phyloP scores from a whole-genome alignment of 2,888 invertebrate species.

The Syrista parreyssii region DNA sequence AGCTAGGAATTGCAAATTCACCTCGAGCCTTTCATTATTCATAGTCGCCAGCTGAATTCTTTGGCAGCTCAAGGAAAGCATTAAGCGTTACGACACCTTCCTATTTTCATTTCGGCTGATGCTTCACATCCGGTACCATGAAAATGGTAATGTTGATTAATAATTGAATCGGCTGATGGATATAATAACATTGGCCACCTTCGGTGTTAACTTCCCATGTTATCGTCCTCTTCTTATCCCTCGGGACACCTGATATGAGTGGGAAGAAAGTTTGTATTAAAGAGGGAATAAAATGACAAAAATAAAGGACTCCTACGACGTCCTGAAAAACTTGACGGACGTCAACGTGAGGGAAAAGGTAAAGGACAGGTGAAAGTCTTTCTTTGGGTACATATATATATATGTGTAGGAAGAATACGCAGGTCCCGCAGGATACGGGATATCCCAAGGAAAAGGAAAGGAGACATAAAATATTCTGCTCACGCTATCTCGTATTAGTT shows the following conservation, averaged over 20 bases:
- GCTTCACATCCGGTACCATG: background rate
- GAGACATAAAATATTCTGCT: conserved; percentile 7
- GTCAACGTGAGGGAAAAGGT: background rate
- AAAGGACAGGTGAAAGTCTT: background rate
- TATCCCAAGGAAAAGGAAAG: background rate
- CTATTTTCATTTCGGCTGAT: background rate
- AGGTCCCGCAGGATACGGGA: background rate
- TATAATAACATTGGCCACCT: background rate
- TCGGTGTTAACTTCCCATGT: background rate
- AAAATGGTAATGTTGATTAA: background rate
- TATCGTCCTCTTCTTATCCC: background rate
- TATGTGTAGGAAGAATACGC: background rate
- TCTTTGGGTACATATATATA: background rate
- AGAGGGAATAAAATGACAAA: background rate
- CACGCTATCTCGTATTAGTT: conserved; percentile 14
- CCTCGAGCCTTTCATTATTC: background rate
- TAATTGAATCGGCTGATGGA: background rate
- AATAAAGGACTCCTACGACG: background rate
- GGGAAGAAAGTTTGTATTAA: background rate
- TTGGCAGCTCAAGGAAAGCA: background rate
- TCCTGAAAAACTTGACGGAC: background rate
- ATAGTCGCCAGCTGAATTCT: background rate
- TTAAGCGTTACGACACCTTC: background rate
- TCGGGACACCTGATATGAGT: background rate
- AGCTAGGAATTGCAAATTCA: background rate